phyloP scores from a whole-genome alignment of 2,888 invertebrate species.

The Oscheius sp. region DNA sequence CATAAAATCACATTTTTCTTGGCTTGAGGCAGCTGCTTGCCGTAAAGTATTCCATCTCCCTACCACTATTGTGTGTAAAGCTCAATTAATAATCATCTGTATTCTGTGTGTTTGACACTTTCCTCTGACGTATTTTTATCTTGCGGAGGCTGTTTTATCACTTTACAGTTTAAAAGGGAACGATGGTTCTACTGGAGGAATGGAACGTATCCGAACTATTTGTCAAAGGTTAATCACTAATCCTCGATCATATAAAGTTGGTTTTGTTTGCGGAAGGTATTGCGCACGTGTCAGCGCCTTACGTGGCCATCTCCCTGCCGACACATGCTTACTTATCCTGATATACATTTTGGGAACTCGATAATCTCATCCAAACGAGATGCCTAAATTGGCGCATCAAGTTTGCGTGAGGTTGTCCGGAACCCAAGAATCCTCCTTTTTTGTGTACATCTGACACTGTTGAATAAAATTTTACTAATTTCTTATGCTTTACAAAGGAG shows the following conservation, averaged over 20 bases:
- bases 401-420: constrained; percentile 26
- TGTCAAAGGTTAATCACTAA: constrained; percentile 25
- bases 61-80: constrained; percentile 4
- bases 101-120: not conserved
- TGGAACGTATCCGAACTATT: not conserved
- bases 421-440: no score
- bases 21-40: constrained; percentile 6
- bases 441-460: not conserved
- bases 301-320: constrained; percentile 26
- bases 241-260: constrained; percentile 28
- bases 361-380: constrained; percentile 31
- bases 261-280: constrained; percentile 31
- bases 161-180: not conserved
- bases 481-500: not conserved
- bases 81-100: not conserved
- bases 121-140: not conserved
- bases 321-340: not conserved
- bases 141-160: not conserved
- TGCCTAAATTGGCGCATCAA: constrained; percentile 24
- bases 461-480: not conserved
- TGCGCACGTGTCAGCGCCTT: constrained; percentile 30
- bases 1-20: constrained; percentile 2
- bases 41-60: constrained; percentile 14
- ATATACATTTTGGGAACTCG: not conserved
- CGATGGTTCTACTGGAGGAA: not conserved